Conservation (phyloP, 2,888 invertebrate species). For the Cephus rjabovi region DNA sequence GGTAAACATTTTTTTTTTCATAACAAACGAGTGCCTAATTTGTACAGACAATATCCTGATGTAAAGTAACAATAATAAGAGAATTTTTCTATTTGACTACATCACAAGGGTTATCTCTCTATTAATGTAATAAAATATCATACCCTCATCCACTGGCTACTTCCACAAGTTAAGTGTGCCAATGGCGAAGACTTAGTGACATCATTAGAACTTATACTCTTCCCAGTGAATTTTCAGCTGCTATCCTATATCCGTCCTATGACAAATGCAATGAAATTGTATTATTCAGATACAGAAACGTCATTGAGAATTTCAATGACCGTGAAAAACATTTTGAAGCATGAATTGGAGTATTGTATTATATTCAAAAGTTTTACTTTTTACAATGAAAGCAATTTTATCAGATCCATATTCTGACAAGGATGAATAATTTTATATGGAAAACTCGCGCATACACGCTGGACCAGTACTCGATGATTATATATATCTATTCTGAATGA, state of each 20-base stretch:
- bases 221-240: neutral
- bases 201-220: neutral
- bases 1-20: slow-evolving; percentile 39
- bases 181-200: neutral
- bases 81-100: slow-evolving; percentile 20
- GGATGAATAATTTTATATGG: neutral
- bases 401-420: neutral
- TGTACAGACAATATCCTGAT: slow-evolving; percentile 63
- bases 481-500: neutral
- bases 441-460: neutral
- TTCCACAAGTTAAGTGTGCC: neutral
- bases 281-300: neutral
- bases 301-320: neutral
- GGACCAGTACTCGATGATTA: neutral
- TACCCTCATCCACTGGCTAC: neutral
- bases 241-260: neutral
- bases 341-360: neutral
- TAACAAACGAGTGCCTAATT: slow-evolving; percentile 60
- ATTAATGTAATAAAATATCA: neutral
- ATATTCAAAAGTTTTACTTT: neutral
- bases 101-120: neutral
- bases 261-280: neutral
- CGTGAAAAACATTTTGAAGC: neutral
- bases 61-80: slow-evolving; percentile 57
- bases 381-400: neutral